Evolutionary conservation across 2,113 vertebrate genomes (phyloP).

Genomic region (Dipodomys spectabilis): DNA sequence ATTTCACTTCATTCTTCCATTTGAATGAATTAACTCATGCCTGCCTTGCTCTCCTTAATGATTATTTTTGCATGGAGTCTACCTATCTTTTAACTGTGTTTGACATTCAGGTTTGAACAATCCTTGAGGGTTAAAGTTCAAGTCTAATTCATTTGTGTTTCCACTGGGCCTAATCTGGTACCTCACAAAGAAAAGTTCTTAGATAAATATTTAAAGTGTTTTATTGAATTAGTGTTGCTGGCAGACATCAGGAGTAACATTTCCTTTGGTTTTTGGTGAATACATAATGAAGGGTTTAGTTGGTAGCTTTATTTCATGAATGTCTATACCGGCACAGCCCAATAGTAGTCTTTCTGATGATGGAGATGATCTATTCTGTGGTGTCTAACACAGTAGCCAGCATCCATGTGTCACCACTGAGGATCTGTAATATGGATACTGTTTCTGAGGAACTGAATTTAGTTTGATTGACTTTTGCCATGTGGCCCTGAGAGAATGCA

Average conservation of each 20-base stretch:
- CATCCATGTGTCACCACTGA: not conserved
- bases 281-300: slow-evolving; percentile 60
- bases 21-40: not conserved
- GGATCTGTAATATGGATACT: not conserved
- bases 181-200: not conserved
- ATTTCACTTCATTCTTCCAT: not conserved
- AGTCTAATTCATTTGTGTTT: not conserved
- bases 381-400: not conserved
- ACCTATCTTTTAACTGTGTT: not conserved
- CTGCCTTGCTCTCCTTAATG: not conserved
- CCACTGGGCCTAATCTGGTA: not conserved
- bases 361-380: not conserved
- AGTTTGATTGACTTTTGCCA: not conserved
- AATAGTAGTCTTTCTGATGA: not conserved
- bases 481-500: not conserved
- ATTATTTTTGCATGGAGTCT: not conserved
- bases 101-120: not conserved
- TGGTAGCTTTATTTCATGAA: slow-evolving; percentile 55
- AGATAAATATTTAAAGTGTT: slow-evolving; percentile 50
- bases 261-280: not conserved
- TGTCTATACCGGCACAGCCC: not conserved
- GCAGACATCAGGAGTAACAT: slow-evolving; percentile 23
- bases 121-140: not conserved
- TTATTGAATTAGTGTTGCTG: slow-evolving; percentile 23
- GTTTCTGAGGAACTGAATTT: not conserved